A percentile compares a stretch with the other conserved stretches of the same genome.
Conservation (phyloP, 2,888 invertebrate genomes). For the Megalurothrips usitatus region DNA sequence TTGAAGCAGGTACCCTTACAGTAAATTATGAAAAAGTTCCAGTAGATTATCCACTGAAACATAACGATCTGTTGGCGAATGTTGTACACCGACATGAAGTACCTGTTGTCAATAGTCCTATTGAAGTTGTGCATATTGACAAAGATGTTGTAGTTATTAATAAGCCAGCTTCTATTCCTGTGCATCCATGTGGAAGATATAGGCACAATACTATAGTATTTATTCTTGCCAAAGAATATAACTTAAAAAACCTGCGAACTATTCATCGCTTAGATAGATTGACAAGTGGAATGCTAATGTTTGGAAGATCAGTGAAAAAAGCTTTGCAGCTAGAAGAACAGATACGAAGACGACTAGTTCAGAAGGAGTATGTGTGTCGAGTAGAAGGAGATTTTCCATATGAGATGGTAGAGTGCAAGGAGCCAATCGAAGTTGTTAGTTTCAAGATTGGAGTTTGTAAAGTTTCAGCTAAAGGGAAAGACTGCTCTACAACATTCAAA, state of each 20-base stretch:
- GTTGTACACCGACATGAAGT: slow-evolving; percentile 54
- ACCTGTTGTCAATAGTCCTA: slow-evolving; percentile 49
- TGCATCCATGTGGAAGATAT: slow-evolving; percentile 47
- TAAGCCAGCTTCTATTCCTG: slow-evolving; percentile 55
- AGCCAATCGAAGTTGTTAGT: slow-evolving; percentile 49
- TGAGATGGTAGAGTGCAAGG: slow-evolving; percentile 47
- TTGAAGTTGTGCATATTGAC: slow-evolving; percentile 51
- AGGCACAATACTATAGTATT: slow-evolving; percentile 54
- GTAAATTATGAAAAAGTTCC: slow-evolving; percentile 49
- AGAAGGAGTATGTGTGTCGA: slow-evolving; percentile 52
- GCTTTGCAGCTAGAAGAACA: slow-evolving; percentile 51
- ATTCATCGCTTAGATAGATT: slow-evolving; percentile 55
- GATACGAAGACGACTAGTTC: slow-evolving; percentile 48
- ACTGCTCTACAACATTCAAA: slow-evolving; percentile 50
- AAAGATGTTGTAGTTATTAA: slow-evolving; percentile 55
- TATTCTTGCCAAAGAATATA: slow-evolving; percentile 53
- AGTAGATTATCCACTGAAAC: slow-evolving; percentile 49
- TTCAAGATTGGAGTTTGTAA: slow-evolving; percentile 53
- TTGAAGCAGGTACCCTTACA: slow-evolving; percentile 48
- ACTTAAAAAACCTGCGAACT: slow-evolving; percentile 48
- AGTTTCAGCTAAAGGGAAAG: slow-evolving; percentile 51
- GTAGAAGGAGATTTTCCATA: slow-evolving; percentile 51
- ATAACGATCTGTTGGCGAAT: slow-evolving; percentile 50
- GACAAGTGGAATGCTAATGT: slow-evolving; percentile 56
- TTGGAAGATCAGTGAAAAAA: slow-evolving; percentile 50